Conservation (phyloP, 1,140 invertebrate species). For the Drosophila watanabei region DNA sequence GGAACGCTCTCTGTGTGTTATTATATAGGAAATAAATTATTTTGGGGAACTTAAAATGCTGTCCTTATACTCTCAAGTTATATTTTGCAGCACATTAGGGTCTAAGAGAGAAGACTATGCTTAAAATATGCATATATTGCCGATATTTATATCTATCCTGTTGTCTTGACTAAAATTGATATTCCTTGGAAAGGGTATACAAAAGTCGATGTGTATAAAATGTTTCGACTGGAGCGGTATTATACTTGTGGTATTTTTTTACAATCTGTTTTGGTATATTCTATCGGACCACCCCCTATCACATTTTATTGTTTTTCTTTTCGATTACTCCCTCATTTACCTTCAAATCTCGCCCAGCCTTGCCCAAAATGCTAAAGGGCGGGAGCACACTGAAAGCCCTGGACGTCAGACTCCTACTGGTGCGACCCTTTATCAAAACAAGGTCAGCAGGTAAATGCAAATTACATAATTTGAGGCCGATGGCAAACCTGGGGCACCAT, state of each 20-base stretch:
- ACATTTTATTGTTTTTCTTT: not conserved
- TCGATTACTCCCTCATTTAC: not conserved
- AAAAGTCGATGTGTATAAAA: not conserved
- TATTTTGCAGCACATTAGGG: not conserved
- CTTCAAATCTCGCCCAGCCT: conserved; percentile 7
- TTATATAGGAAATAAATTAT: conserved; percentile 64
- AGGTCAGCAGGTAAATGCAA: conserved; percentile 80
- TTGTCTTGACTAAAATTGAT: no score
- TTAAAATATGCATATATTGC: no score
- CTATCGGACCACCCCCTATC: conserved; percentile 1
- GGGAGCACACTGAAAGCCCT: conserved; percentile 52
- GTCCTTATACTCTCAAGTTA: not conserved
- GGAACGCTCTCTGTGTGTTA: conserved; percentile 57
- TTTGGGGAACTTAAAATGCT: not conserved
- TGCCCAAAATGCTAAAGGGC: conserved; percentile 67
- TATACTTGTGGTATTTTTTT: not conserved
- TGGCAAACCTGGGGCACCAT: conserved; percentile 27
- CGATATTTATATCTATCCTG: no score
- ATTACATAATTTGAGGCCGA: conserved; percentile 62
- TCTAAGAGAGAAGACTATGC: not conserved
- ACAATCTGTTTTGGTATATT: not conserved
- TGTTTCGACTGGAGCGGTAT: not conserved
- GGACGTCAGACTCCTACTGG: conserved; percentile 64
- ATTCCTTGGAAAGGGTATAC: not conserved
- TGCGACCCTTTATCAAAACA: conserved; percentile 51